Evolutionary conservation across 1,140 invertebrate species (phyloP).

Genomic region (Ips typographus): DNA sequence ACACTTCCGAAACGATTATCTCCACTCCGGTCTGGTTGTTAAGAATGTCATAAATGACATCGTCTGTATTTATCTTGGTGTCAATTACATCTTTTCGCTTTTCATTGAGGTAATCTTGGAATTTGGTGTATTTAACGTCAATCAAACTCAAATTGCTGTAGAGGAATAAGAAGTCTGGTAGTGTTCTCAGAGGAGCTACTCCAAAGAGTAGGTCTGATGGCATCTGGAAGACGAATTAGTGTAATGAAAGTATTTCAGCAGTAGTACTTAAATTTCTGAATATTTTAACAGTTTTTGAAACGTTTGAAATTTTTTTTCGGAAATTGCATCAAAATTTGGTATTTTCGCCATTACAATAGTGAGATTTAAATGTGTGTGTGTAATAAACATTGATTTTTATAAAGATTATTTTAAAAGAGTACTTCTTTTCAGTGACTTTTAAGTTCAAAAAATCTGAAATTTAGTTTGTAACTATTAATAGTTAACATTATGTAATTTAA

Average conservation of each 20-base stretch:
- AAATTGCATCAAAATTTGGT: too few relatives aligned
- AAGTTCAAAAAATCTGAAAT: too few relatives aligned
- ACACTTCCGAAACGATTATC: slow-evolving; percentile 10
- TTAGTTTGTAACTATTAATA: too few relatives aligned
- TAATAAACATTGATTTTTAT: too few relatives aligned
- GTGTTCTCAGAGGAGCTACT: slow-evolving; percentile 41
- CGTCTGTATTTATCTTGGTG: slow-evolving; percentile 56
- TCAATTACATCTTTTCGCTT: slow-evolving; percentile 49
- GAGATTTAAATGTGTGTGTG: too few relatives aligned
- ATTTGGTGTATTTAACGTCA: slow-evolving; percentile 60
- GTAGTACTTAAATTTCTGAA: background rate
- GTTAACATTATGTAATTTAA: background rate
- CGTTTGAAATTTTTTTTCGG: background rate
- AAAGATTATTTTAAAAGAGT: too few relatives aligned
- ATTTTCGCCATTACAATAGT: too few relatives aligned
- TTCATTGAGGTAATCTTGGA: slow-evolving; percentile 57
- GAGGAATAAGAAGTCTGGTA: slow-evolving; percentile 40
- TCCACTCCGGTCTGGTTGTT: slow-evolving; percentile 51
- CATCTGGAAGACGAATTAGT: slow-evolving; percentile 24
- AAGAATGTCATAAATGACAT: slow-evolving; percentile 63
- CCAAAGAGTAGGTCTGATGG: slow-evolving; percentile 46
- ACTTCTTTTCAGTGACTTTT: too few relatives aligned
- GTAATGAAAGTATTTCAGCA: background rate
- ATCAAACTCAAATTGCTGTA: slow-evolving; percentile 57
- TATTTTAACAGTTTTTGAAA: background rate